Percentiles rank a stretch among this genome's conserved stretches.
Evolutionary conservation across 1,140 invertebrate species (phyloP).

Genomic region (Drosophila ohnishii): DNA sequence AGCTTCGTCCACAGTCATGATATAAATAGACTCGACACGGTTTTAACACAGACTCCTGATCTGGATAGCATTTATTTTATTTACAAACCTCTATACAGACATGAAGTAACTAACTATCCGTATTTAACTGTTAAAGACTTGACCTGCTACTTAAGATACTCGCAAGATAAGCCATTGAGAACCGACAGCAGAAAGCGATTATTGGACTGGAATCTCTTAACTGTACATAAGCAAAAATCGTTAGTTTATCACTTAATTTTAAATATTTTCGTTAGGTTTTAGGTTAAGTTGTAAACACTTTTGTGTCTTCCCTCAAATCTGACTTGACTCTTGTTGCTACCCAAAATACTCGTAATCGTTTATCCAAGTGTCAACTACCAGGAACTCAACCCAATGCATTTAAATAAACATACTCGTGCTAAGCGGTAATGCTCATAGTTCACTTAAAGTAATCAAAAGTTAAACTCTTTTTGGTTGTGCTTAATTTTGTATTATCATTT

Average conservation of each 20-base stretch:
- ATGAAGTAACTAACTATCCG: constrained; percentile 31
- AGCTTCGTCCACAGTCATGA: constrained; percentile 55
- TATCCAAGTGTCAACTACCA: constrained; percentile 16
- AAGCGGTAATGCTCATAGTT: constrained; percentile 21
- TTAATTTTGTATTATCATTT: constrained; percentile 25
- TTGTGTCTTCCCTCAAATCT: constrained; percentile 56
- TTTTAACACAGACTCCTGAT: constrained; percentile 36
- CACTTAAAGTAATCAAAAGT: constrained; percentile 2
- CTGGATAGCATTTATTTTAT: constrained; percentile 56
- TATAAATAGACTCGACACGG: constrained; percentile 51
- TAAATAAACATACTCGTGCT: constrained; percentile 32
- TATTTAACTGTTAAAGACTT: constrained; percentile 43
- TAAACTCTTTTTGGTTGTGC: constrained; percentile 61
- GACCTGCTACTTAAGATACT: constrained; percentile 54
- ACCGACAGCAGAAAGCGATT: constrained; percentile 3
- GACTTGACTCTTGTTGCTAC: constrained; percentile 30
- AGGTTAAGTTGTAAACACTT: constrained; percentile 40
- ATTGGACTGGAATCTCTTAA: constrained; percentile 11
- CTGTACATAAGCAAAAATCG: constrained; percentile 36
- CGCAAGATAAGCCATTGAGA: constrained; percentile 30
- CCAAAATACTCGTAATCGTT: constrained; percentile 37
- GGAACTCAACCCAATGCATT: constrained; percentile 38
- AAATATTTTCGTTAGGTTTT: constrained; percentile 38
- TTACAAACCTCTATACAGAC: constrained; percentile 20
- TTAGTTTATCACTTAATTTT: constrained; percentile 43